Percentiles rank a stretch among this genome's conserved stretches.
Conservation (phyloP, 2,113 vertebrate genomes). For the Cervus canadensis region DNA sequence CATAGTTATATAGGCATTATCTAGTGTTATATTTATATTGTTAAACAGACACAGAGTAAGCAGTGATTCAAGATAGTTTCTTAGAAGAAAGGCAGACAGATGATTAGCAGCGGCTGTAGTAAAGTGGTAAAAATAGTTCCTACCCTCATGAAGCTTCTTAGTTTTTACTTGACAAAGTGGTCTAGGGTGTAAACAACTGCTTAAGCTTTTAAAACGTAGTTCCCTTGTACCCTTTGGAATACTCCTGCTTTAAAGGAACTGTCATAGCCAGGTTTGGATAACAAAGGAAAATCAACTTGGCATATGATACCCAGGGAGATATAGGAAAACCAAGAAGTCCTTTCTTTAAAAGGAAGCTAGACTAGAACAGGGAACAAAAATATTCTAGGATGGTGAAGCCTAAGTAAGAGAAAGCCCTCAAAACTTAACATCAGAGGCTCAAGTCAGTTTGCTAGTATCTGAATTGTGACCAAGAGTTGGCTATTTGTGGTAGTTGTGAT, state of each 20-base stretch:
- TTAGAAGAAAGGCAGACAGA: not conserved
- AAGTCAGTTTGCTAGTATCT: not conserved
- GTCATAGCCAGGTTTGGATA: not conserved
- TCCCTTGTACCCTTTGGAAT: not conserved
- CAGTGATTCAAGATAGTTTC: not conserved
- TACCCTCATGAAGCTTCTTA: not conserved
- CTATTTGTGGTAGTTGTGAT: not conserved
- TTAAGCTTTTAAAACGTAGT: not conserved
- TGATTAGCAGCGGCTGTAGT: not conserved
- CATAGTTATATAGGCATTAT: not conserved
- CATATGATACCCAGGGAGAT: not conserved
- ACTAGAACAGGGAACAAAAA: not conserved
- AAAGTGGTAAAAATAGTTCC: not conserved
- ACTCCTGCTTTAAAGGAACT: slow-evolving; percentile 1
- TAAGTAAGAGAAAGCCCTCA: not conserved
- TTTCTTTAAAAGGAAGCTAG: not conserved
- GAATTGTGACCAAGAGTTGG: not conserved
- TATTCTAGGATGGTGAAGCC: not conserved
- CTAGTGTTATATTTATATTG: not conserved
- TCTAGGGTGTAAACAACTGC: not conserved
- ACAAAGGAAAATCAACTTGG: not conserved
- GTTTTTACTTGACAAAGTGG: not conserved
- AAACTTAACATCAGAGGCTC: not conserved
- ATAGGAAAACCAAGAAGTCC: not conserved
- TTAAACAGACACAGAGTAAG: not conserved